Conservation (phyloP, 2,113 vertebrate species). For the Oenanthe melanoleuca region DNA sequence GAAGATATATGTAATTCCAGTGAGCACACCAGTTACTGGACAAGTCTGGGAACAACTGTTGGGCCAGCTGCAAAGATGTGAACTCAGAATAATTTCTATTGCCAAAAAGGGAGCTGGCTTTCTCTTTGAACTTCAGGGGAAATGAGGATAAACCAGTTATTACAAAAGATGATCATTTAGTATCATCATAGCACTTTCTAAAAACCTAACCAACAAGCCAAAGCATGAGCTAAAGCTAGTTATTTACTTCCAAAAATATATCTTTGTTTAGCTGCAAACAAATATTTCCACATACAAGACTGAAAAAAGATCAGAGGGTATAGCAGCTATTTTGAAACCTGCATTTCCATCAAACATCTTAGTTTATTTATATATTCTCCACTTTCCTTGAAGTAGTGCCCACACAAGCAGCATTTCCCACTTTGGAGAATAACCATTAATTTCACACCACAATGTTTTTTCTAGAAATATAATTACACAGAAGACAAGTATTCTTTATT, state of each 20-base stretch:
- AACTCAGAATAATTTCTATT: constrained; percentile 34
- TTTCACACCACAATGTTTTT: constrained; percentile 56
- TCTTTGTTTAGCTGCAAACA: constrained; percentile 39
- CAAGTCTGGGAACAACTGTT: background rate
- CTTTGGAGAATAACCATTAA: constrained; percentile 61
- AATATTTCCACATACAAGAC: constrained; percentile 47
- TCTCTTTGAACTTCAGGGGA: constrained; percentile 55
- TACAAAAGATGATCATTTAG: constrained; percentile 37
- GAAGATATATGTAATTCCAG: background rate
- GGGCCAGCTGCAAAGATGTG: constrained; percentile 28
- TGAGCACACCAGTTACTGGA: background rate
- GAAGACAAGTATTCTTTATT: constrained; percentile 52
- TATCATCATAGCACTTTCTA: constrained; percentile 28
- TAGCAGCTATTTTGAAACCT: constrained; percentile 62
- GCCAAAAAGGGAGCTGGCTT: constrained; percentile 23
- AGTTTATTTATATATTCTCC: constrained; percentile 53
- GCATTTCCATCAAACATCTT: constrained; percentile 44
- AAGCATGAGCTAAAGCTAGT: constrained; percentile 47
- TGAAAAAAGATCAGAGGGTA: constrained; percentile 64
- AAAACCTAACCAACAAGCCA: constrained; percentile 58
- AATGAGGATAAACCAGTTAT: constrained; percentile 45
- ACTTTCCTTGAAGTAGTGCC: constrained; percentile 58
- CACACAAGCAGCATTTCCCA: constrained; percentile 51
- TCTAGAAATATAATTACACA: constrained; percentile 59
- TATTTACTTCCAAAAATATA: constrained; percentile 66